These are phyloP conservation scores for Platycnemis pennipes DNA, from an alignment of 2,888 invertebrate genomes.

Conservation along the genomic window DNA sequence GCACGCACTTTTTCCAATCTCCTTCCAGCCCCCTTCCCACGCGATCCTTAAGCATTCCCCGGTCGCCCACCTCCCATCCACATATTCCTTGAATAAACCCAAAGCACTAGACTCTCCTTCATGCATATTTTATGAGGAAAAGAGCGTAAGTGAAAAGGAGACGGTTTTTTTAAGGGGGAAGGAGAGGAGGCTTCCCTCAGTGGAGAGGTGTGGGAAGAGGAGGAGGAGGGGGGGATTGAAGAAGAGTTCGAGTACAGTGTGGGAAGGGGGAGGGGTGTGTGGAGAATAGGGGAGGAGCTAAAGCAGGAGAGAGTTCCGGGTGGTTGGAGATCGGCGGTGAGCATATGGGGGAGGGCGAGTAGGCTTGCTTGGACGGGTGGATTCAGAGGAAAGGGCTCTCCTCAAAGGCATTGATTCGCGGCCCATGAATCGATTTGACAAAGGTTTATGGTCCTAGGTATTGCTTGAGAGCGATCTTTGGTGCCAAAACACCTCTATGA, in stretches of 20 bases:
- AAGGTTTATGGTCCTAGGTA: too few species aligned
- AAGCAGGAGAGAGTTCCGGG: background rate
- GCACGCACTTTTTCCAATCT: background rate
- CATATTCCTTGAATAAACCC: conserved; percentile 55
- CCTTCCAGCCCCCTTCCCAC: background rate
- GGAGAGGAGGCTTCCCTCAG: background rate
- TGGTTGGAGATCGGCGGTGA: background rate
- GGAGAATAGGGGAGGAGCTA: background rate
- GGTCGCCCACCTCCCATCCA: background rate
- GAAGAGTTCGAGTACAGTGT: background rate
- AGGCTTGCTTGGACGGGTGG: background rate
- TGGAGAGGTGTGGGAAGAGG: background rate
- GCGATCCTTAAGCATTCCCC: background rate
- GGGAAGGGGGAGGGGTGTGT: background rate
- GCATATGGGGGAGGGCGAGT: background rate
- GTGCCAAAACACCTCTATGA: too few species aligned
- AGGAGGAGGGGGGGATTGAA: background rate
- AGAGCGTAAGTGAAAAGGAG: conserved; percentile 10
- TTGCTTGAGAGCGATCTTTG: too few species aligned
- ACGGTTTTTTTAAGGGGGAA: background rate
- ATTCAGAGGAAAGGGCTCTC: background rate
- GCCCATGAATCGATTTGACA: background rate
- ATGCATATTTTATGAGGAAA: conserved; percentile 54
- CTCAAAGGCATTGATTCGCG: background rate
- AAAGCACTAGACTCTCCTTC: conserved; percentile 48